Evolutionary conservation across 2,113 vertebrate genomes (phyloP).

Genomic region (Epinephelus fuscoguttatus): DNA sequence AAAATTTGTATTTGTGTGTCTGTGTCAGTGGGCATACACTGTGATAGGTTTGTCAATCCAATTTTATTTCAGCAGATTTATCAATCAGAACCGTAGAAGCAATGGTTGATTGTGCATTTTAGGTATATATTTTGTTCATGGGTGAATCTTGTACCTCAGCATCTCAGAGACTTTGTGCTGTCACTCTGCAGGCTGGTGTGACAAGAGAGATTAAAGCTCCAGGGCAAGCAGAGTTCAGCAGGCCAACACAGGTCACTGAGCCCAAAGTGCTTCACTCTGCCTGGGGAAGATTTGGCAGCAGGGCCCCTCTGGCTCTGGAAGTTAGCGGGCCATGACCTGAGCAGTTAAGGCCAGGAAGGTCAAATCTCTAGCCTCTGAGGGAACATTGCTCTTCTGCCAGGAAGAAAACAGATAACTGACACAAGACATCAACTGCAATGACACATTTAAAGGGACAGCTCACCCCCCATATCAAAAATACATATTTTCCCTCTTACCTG

Average conservation of each 20-base stretch:
- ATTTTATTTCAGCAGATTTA: not conserved
- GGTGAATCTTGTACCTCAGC: not conserved
- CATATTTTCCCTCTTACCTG: too few relatives aligned
- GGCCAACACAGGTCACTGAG: slow-evolving; percentile 53
- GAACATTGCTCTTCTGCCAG: slow-evolving; percentile 15
- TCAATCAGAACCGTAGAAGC: not conserved
- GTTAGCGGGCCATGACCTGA: slow-evolving; percentile 13
- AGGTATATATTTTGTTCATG: not conserved
- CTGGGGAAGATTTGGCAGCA: slow-evolving; percentile 43
- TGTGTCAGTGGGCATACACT: not conserved
- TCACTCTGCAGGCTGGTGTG: slow-evolving; percentile 17
- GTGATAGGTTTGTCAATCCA: not conserved
- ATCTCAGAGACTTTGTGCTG: slow-evolving; percentile 12
- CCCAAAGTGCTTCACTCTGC: slow-evolving; percentile 31
- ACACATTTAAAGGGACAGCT: not conserved
- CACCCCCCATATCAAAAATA: too few relatives aligned
- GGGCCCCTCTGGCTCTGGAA: slow-evolving; percentile 11
- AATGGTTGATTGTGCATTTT: not conserved
- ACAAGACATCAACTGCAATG: not conserved
- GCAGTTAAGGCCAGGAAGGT: slow-evolving; percentile 37
- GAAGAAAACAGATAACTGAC: not conserved
- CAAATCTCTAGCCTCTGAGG: slow-evolving; percentile 39
- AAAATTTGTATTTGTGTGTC: not conserved
- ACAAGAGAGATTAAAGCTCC: slow-evolving; percentile 49
- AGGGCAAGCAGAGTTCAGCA: slow-evolving; percentile 40